A percentile compares a stretch with the other conserved stretches of the same genome.
phyloP scores from a whole-genome alignment of 1,140 invertebrate genomes.

The Heliconius himera region DNA sequence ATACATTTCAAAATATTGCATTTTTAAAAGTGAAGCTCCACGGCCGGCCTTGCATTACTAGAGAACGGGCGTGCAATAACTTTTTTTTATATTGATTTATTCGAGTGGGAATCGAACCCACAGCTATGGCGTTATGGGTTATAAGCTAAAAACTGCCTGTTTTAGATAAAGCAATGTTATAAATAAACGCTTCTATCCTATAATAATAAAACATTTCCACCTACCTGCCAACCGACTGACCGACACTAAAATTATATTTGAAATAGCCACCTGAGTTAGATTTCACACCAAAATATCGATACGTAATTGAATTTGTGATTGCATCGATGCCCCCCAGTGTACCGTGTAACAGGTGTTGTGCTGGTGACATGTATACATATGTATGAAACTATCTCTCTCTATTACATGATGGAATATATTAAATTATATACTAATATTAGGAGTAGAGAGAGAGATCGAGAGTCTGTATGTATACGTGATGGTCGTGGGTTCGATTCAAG shows the following conservation, averaged over 20 bases:
- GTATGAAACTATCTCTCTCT: no score
- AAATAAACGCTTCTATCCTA: background rate
- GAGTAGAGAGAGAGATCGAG: no score
- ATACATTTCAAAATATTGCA: no score
- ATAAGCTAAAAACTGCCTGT: background rate
- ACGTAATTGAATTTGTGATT: conserved; percentile 72
- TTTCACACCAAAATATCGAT: conserved; percentile 52
- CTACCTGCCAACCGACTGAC: background rate
- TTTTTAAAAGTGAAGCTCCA: no score
- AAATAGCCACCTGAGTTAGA: conserved; percentile 43
- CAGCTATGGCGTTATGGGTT: no score
- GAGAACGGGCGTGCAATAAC: no score
- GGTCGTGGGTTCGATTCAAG: background rate
- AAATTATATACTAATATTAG: no score
- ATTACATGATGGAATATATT: no score
- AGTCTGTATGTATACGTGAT: background rate
- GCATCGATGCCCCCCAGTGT: conserved; percentile 47
- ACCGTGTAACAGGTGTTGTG: conserved; percentile 66
- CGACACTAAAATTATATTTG: conserved; percentile 45
- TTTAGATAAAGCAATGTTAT: background rate
- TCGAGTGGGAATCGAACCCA: background rate
- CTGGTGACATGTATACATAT: conserved; percentile 35
- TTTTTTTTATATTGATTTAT: no score
- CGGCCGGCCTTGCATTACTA: no score
- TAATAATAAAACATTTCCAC: conserved; percentile 2